These are phyloP conservation scores for Eilema griseolum DNA, from an alignment of 2,888 invertebrate genomes.

Conservation along the genomic window DNA sequence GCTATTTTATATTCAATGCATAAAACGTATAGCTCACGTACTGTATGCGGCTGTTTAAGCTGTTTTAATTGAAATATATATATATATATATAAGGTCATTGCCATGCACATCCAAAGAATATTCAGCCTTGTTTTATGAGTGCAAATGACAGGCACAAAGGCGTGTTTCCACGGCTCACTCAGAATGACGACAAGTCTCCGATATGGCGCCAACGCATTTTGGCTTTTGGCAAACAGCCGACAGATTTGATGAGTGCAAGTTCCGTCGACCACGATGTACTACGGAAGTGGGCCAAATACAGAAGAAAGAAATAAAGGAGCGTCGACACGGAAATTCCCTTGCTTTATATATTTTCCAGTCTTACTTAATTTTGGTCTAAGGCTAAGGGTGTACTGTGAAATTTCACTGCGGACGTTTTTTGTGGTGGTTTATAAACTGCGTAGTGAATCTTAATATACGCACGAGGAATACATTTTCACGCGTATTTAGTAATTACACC, in stretches of 20 bases:
- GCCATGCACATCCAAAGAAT: conserved; percentile 53
- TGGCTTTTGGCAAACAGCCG: conserved; percentile 65
- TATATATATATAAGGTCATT: conserved; percentile 20
- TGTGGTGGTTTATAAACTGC: neutral
- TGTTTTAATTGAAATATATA: conserved; percentile 16
- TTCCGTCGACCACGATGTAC: conserved; percentile 52
- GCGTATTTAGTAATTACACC: neutral
- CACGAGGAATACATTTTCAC: neutral
- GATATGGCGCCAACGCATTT: conserved; percentile 58
- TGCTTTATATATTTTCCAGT: conserved; percentile 20
- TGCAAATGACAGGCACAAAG: conserved; percentile 60
- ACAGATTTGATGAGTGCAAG: conserved; percentile 63
- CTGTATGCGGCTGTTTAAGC: neutral
- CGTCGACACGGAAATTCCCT: conserved; percentile 26
- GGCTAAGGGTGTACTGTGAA: neutral
- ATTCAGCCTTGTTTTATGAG: conserved; percentile 44
- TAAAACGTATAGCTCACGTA: conserved; percentile 3
- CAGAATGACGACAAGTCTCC: conserved; percentile 34
- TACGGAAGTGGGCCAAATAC: conserved; percentile 39
- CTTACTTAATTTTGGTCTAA: conserved; percentile 12
- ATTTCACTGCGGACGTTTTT: neutral
- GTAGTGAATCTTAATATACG: neutral
- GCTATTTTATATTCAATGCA: conserved; percentile 7
- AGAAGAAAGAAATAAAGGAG: conserved; percentile 37
- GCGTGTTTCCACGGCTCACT: conserved; percentile 47